These are phyloP conservation scores for Chrysochloris asiatica DNA, from an alignment of 2,113 vertebrate genomes.

Conservation along the genomic window DNA sequence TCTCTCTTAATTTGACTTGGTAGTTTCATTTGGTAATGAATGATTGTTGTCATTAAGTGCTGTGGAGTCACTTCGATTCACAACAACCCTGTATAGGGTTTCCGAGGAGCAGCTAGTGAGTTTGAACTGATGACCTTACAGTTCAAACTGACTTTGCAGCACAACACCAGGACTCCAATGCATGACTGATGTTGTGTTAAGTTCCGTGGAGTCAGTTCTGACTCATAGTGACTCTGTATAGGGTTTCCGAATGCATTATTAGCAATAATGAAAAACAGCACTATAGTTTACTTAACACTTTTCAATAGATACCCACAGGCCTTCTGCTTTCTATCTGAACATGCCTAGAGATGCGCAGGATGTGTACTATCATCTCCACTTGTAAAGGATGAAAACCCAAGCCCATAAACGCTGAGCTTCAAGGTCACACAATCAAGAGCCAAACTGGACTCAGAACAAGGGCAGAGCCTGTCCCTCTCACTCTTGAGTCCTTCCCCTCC, in stretches of 20 bases:
- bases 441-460: background rate
- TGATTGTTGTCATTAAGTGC: no score
- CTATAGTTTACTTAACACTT: background rate
- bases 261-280: background rate
- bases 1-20: background rate
- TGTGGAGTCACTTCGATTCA: no score
- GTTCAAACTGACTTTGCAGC: no score
- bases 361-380: background rate
- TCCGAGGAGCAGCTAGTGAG: no score
- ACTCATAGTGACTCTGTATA: no score
- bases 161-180: no score
- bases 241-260: background rate
- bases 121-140: no score
- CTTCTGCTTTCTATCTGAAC: background rate
- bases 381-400: constrained; percentile 36
- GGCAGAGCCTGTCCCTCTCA: background rate
- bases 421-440: background rate
- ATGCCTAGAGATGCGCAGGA: background rate
- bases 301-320: background rate
- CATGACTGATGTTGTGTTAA: no score
- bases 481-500: background rate
- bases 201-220: no score
- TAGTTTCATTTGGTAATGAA: no score
- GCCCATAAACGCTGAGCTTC: background rate
- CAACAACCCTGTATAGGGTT: no score